A percentile compares a stretch with the other conserved stretches of the same genome.
Evolutionary conservation across 2,888 invertebrate species (phyloP).

Genomic region (Argyresthia albistria): DNA sequence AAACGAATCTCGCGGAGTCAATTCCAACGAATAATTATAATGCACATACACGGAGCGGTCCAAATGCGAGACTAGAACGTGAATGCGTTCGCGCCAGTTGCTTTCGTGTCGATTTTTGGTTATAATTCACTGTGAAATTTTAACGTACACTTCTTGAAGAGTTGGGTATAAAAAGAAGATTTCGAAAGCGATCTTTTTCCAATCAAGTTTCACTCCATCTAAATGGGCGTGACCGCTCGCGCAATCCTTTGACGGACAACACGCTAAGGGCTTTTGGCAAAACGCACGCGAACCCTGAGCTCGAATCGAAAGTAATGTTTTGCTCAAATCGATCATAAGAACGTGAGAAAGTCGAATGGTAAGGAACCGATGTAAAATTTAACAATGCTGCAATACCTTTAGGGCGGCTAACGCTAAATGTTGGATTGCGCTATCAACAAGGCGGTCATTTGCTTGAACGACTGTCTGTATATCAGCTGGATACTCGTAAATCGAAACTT

Average conservation of each 20-base stretch:
- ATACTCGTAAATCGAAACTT: constrained; percentile 6
- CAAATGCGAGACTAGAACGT: not conserved
- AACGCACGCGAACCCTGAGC: not conserved
- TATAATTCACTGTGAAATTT: not conserved
- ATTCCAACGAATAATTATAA: not conserved
- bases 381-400: constrained; percentile 1
- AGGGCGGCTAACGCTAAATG: constrained; percentile 5
- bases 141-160: not conserved
- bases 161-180: not conserved
- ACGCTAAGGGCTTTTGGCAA: constrained; percentile 3
- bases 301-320: not conserved
- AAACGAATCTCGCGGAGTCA: not conserved
- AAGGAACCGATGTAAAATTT: constrained; percentile 5
- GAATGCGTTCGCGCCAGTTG: not conserved
- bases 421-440: constrained; percentile 19
- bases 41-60: not conserved
- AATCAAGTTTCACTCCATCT: not conserved
- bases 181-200: not conserved
- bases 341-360: constrained; percentile 3
- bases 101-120: not conserved
- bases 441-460: constrained; percentile 25
- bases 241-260: constrained; percentile 1
- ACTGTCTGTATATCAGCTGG: constrained; percentile 20
- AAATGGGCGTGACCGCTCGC: not conserved
- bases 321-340: not conserved